Evolutionary conservation across 2,113 vertebrate genomes (phyloP), one percentile per base, ranked within the genome.

Genomic region (Ploceus nigricollis): DNA sequence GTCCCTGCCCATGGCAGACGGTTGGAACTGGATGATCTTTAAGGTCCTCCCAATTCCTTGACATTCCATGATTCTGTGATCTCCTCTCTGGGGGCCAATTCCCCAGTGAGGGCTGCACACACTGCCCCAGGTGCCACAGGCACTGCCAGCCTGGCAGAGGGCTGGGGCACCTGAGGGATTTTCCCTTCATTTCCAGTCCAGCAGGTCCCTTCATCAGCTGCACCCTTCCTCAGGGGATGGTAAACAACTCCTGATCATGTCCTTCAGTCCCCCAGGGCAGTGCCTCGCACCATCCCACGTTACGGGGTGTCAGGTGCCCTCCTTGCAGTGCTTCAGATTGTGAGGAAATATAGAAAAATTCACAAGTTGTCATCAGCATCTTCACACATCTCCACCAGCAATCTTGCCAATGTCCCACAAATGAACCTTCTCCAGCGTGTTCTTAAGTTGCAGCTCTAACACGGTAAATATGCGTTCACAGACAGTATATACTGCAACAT

Each of bases 291-390:
- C 7, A 24, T 75, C 87, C 69, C 53, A 31, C 6, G 1, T 7
- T 58, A 23, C 0, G 1, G 60, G 33, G 2, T 37, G 12, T 40
- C 2, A 5, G 40, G 64, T 76, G 73, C 40, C 50, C 35, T 12
- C 9, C 68, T 44, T 28, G 72, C 42, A 8, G 25, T 2, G 30
- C 54, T 56, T 78, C 54, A n/a, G 48, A 11, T 21, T 13, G 48
- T 33, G 54, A 81, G 51, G 68, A 81, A 65, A 42, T 3, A 57
- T n/a, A 54, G 50, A 65, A 60, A 58, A 83, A 56, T 22, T 28
- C 58, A 9, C 54, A 37, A 13, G 15, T 39, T 66, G 33, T 90
- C 79, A 35, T 65, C 60, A 15, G 68, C 30, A 11, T 44, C 11
- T 3, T 71, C 63, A 40, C 13, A 11, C 61, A 13, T 31, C 28